Base-by-base conservation (phyloP, 2,113 vertebrate genomes). In the Nasalis larvatus region DNA sequence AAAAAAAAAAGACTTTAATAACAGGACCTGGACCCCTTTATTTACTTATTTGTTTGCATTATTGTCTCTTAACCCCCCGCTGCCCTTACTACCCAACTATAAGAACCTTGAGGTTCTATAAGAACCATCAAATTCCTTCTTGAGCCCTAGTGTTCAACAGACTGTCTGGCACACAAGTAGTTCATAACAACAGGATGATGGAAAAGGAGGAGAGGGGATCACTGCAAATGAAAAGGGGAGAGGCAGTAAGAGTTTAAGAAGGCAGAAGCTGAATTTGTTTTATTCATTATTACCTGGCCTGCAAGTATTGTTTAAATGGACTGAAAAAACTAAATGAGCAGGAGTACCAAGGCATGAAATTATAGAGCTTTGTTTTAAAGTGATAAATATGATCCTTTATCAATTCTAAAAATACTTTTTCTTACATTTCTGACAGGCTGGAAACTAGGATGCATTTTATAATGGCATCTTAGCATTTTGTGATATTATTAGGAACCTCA, bases 321-420 rank as follows among this genome's bases (percentile, higher is more conserved):
- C 30, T 54, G 23, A 93, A 69, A 30, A 77, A 93, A 86, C 5
- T 81, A 94, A 88, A 82, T 37, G 11, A 93, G 20, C 71, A 66
- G 21, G 27, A 8, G 84, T 49, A 83, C 60, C 40, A 81, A 84
- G 17, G 23, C 40, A 91, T 86, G 52, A 20, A 92, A 92, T 16
- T 30, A 78, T 3, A 89, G 37, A 91, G n/a, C 81, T 94, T 89
- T 47, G 32, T 25, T 91, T 20, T 89, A 16, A 32, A 87, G 30
- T 58, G 80, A 88, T 77, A 88, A 86, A 58, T 49, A n/a, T n/a
- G 27, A 90, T 63, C 80, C 90, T 91, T 95, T 40, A 81, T 54
- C 76, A 94, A 40, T 52, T 96, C 52, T 89, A 83, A 94, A 94
- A 89, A 35, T n/a, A 85, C 35, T 49, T 82, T 94, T 87, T 49